Base-by-base conservation (phyloP, 2,888 invertebrate genomes). In the Peribatodes rhomboidaria region DNA sequence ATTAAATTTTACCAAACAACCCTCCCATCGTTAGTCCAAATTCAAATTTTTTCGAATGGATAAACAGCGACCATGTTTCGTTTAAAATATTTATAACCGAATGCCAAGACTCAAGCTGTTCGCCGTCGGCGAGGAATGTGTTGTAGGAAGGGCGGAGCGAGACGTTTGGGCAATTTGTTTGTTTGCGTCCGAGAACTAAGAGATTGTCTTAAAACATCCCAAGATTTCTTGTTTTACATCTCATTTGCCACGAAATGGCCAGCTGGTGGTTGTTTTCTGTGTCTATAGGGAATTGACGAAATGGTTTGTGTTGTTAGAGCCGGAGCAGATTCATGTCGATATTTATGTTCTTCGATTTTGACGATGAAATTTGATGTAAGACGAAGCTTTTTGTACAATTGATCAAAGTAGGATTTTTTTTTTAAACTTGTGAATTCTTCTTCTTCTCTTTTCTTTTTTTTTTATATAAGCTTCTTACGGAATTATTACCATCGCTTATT, bases 181-280 rank as follows among this genome's bases (percentile, higher is more conserved):
- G 83, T 85, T 84, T 84, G 78, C 78, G 75, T 75, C 76, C 73
- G 75, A 71, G 73, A 76, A 83, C 80, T 76, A 79, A 82, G 78
- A 80, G 79, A 79, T 80, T 79, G 80, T 80, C 82, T 84, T 81
- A 81, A 83, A 83, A 80, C 80, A 83, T 80, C 71, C 75, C 79
- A 70, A 79, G 81, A 84, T 83, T 82, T 79, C 79, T 81, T 83
- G 82, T 85, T 85, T 86, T 82, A 86, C 85, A 86, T 84, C 83
- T 81, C 85, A 84, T 86, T 86, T 85, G 73, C 79, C 80, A 75
- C 70, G 78, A 71, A 80, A 78, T 75, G 72, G 72, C 71, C 69
- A 69, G 63, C 72, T 72, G 52, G 70, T 56, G 69, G 76, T 69
- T 54, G 53, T 44, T 59, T 42, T 53, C 57, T 46, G 39, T 18